Evolutionary conservation across 2,113 vertebrate species (phyloP), one percentile per base, ranked within the genome.

Genomic region (Channa argus): DNA sequence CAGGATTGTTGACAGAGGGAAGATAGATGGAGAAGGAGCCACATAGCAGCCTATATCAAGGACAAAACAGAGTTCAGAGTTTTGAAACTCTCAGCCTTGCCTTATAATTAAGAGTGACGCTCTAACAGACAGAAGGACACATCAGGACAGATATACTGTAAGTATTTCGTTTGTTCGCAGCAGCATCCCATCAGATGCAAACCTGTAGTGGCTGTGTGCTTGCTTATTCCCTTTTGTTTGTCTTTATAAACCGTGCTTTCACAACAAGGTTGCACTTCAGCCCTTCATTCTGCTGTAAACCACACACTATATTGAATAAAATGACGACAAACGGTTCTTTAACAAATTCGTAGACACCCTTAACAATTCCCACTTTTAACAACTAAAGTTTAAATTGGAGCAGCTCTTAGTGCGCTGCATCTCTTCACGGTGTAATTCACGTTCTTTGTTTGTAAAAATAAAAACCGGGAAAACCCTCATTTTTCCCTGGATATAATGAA

Each of bases 1-100:
- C 51, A 3, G 33, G 58, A 56, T 24, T 60, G 75, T 86, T 80
- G 82, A 85, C 79, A 69, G 65, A 71, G 81, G 41, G 38, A 76
- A 74, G 71, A 79, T 56, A 59, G 74, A 61, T 38, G 36, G 39
- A 45, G 72, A 83, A 62, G 50, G 60, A 79, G 81, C 47, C 44
- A 43, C 59, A 71, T 3, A 56, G 47, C 72, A 78, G 66, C 65
- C 64, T 51, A 65, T 71, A 52, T 62, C 3, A 62, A 79, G 74
- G 67, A 76, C 67, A 79, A 76, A 63, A 63, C 64, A 11, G 39
- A 74, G 74, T 61, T 81, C 47, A 67, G 39, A 79, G 50, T 38
- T 44, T 82, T 10, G 46, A 63, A 80, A 43, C 75, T 50, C 53
- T 54, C 55, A 41, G 50, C 8, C 44, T 79, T 8, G 44, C 24